Conservation (phyloP, 1,140 invertebrate genomes). For the Battus philenor region DNA sequence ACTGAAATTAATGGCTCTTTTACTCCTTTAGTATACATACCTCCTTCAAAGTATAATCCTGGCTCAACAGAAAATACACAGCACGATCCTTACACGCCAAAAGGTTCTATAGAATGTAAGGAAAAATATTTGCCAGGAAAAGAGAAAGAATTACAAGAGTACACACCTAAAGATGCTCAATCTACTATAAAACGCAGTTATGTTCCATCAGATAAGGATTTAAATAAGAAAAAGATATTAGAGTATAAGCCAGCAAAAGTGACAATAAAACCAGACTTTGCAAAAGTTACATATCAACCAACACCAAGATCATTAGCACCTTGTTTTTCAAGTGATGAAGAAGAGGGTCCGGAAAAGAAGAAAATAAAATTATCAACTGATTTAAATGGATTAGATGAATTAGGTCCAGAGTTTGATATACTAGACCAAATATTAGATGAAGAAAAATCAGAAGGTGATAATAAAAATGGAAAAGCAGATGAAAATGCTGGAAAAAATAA, state of each 20-base stretch:
- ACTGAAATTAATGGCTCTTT: conserved; percentile 45
- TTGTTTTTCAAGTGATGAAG: conserved; percentile 73
- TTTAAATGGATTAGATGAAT: conserved; percentile 65
- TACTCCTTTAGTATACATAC: conserved; percentile 58
- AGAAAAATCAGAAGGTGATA: conserved; percentile 48
- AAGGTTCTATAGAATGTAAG: conserved; percentile 44
- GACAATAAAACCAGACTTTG: conserved; percentile 28
- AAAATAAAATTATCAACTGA: conserved; percentile 62
- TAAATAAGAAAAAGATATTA: conserved; percentile 56
- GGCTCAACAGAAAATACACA: conserved; percentile 46
- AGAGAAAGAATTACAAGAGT: conserved; percentile 52
- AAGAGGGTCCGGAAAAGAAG: conserved; percentile 63
- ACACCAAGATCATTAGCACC: conserved; percentile 60
- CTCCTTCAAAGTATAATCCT: conserved; percentile 61
- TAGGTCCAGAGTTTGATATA: conserved; percentile 71
- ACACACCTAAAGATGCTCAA: conserved; percentile 48
- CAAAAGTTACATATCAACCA: conserved; percentile 57
- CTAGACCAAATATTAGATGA: conserved; percentile 72
- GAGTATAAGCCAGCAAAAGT: conserved; percentile 65
- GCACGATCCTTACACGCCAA: conserved; percentile 60
- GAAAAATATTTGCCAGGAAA: conserved; percentile 62
- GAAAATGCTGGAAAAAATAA: conserved; percentile 21
- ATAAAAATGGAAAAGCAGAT: conserved; percentile 20
- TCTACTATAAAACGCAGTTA: conserved; percentile 48
- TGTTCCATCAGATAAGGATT: conserved; percentile 61